phyloP scores from a whole-genome alignment of 2,888 invertebrate genomes.

The Hirtodrosophila histrioides region DNA sequence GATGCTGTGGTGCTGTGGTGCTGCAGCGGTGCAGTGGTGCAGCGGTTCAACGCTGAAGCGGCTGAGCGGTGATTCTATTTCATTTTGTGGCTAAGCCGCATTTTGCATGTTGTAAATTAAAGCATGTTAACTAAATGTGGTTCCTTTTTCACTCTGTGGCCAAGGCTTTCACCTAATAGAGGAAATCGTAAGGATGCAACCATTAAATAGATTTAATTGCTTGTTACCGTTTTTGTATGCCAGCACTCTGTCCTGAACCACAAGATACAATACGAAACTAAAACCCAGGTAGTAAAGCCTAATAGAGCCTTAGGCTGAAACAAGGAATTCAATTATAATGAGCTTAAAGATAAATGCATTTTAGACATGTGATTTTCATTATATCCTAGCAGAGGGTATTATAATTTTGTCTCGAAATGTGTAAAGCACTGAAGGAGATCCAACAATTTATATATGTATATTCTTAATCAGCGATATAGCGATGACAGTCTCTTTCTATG shows the following conservation, averaged over 20 bases:
- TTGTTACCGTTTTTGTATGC: conserved; percentile 29
- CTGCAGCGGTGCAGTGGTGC: conserved; percentile 15
- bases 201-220: conserved; percentile 68
- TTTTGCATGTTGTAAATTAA: conserved; percentile 78
- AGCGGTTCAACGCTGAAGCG: conserved; percentile 2
- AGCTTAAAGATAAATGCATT: too few relatives aligned
- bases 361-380: too few relatives aligned
- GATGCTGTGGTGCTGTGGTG: conserved; percentile 19
- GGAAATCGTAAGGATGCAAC: conserved; percentile 64
- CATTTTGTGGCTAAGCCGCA: conserved; percentile 54
- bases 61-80: conserved; percentile 58
- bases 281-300: too few relatives aligned
- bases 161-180: conserved; percentile 52
- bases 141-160: conserved; percentile 36
- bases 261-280: too few relatives aligned
- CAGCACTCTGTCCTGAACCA: too few relatives aligned
- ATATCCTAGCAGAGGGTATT: background rate
- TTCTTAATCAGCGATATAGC: too few relatives aligned
- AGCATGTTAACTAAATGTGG: conserved; percentile 62
- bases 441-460: too few relatives aligned
- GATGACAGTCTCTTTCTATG: too few relatives aligned
- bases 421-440: too few relatives aligned
- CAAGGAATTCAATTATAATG: background rate
- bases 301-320: background rate
- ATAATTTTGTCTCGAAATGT: too few relatives aligned